Evolutionary conservation across 2,797 vertebrate genomes (phyloP).

Genomic region (Alcedo quadribrachys): DNA sequence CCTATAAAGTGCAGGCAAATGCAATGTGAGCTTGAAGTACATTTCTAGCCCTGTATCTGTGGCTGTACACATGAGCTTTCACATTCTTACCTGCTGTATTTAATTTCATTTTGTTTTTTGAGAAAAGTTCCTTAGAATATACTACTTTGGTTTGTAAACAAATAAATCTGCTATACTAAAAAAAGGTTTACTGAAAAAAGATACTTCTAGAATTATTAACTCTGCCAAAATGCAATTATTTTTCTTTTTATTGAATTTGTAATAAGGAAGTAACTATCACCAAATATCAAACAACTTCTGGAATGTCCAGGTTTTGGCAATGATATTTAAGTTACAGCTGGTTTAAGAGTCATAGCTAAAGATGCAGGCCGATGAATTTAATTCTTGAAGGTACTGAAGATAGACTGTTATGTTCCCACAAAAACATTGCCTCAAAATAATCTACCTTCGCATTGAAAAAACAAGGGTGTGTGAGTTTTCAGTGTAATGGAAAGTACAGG

Average conservation of each 20-base stretch:
- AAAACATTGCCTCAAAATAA: not conserved
- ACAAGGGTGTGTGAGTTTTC: not conserved
- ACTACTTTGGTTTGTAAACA: not conserved
- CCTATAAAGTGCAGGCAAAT: not conserved
- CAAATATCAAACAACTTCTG: not conserved
- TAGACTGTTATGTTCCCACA: not conserved
- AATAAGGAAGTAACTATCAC: not conserved
- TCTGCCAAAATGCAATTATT: not conserved
- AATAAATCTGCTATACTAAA: not conserved
- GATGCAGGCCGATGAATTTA: not conserved
- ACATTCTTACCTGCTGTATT: not conserved
- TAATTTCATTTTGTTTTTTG: not conserved
- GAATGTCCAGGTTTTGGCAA: not conserved
- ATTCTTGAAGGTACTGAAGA: not conserved
- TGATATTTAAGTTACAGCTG: not conserved
- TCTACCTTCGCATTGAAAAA: not conserved
- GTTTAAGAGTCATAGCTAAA: not conserved
- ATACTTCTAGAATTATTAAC: not conserved
- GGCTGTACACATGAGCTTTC: not conserved
- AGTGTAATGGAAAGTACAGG: not conserved
- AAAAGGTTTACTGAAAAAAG: not conserved
- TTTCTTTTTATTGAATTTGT: not conserved
- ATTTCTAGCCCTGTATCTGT: not conserved
- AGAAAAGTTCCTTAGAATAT: accelerated
- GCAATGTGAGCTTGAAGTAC: not conserved